Percentiles rank a stretch among this genome's conserved stretches.
Conservation (phyloP, 2,888 invertebrate genomes). For the Mesochorus sp. region DNA sequence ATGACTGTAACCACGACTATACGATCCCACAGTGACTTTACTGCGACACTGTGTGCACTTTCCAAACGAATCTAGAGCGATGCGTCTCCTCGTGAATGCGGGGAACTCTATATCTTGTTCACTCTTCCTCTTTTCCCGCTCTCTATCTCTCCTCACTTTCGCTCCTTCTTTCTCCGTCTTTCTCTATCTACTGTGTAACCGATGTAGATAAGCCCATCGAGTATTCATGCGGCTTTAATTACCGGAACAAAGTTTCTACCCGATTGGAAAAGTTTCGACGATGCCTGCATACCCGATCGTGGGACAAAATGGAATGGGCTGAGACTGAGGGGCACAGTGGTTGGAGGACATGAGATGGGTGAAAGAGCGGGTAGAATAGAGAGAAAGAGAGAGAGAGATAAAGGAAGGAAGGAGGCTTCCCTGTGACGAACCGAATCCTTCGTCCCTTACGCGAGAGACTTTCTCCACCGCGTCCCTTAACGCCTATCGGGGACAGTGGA, state of each 20-base stretch:
- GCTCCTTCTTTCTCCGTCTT: neutral
- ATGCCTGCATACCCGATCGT: conserved; percentile 79
- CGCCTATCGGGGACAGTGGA: conserved; percentile 42
- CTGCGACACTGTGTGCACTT: conserved; percentile 17
- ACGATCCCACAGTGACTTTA: conserved; percentile 1
- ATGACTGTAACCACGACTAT: conserved; percentile 19
- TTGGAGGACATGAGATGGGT: conserved; percentile 29
- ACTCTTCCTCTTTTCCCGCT: neutral
- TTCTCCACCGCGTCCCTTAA: conserved; percentile 39
- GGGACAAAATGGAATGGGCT: conserved; percentile 61
- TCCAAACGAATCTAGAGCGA: conserved; percentile 27
- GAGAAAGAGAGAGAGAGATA: conserved; percentile 2
- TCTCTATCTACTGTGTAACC: conserved; percentile 55
- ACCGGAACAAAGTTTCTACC: conserved; percentile 80
- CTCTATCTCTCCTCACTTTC: neutral
- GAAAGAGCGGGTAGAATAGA: conserved; percentile 7
- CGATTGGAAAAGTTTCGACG: conserved; percentile 81
- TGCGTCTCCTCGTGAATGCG: conserved; percentile 27
- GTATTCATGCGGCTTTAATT: conserved; percentile 81
- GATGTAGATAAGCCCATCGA: conserved; percentile 73
- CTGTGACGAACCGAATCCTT: conserved; percentile 38
- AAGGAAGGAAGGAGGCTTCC: conserved; percentile 34
- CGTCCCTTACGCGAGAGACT: neutral
- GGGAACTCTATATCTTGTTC: conserved; percentile 13
- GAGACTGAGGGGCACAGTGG: conserved; percentile 6